Percentiles rank a stretch among this genome's conserved stretches.
Evolutionary conservation across 2,113 vertebrate species (phyloP).

Genomic region (Malurus melanocephalus): DNA sequence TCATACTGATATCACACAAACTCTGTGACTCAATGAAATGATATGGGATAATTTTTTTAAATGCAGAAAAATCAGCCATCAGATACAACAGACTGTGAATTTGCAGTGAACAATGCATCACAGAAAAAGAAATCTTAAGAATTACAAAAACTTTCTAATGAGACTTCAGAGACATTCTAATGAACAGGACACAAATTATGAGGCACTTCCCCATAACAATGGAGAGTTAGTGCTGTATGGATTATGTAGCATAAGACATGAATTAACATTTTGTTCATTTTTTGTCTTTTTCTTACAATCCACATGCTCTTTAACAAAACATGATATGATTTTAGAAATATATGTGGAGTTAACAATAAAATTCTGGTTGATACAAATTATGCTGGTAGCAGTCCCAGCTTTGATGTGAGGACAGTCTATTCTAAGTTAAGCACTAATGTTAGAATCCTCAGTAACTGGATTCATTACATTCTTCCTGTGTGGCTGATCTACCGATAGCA

Average conservation of each 20-base stretch:
- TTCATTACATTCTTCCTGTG: conserved; percentile 1
- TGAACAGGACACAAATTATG: background rate
- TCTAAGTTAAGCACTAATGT: background rate
- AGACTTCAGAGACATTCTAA: background rate
- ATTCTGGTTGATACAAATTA: background rate
- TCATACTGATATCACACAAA: background rate
- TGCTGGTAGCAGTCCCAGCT: background rate
- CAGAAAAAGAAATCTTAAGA: background rate
- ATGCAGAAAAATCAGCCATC: background rate
- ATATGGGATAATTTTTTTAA: background rate
- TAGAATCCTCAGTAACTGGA: background rate
- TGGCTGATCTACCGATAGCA: background rate
- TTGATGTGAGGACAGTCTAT: background rate
- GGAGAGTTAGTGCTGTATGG: background rate
- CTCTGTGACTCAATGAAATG: background rate
- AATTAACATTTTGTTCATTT: background rate
- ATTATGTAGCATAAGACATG: background rate
- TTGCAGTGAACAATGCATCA: background rate
- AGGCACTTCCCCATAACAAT: background rate
- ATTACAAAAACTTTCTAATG: background rate
- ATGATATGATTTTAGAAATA: background rate
- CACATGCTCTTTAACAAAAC: background rate
- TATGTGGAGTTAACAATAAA: background rate
- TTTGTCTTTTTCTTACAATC: background rate
- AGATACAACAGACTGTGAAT: background rate